These are phyloP conservation scores for Neodontobutis hainanensis DNA, from an alignment of 2,113 vertebrate species.

Conservation along the genomic window DNA sequence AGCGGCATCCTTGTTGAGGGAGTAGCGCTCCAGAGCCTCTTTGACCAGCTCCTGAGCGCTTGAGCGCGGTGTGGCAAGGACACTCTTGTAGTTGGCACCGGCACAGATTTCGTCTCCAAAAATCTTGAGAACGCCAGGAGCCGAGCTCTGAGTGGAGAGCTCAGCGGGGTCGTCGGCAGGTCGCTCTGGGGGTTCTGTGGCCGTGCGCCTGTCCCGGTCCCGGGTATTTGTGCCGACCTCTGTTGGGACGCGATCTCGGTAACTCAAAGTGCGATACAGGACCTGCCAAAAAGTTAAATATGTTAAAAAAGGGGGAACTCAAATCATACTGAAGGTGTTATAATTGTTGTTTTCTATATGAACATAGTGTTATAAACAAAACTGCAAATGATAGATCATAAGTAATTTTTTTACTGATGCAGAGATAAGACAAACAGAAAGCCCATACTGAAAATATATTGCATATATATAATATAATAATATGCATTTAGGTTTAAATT, in stretches of 20 bases:
- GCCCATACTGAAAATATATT: no score
- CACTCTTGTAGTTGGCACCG: constrained; percentile 95
- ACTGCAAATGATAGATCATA: no score
- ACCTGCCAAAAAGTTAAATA: constrained; percentile 61
- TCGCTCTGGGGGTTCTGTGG: constrained; percentile 71
- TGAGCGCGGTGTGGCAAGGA: constrained; percentile 89
- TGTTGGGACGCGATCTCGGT: constrained; percentile 82
- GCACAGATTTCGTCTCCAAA: constrained; percentile 91
- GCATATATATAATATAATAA: no score
- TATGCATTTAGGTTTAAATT: no score
- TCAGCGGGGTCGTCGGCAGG: constrained; percentile 87
- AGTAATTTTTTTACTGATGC: no score
- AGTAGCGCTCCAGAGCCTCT: constrained; percentile 92
- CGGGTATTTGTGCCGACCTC: constrained; percentile 70
- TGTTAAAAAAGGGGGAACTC: not conserved
- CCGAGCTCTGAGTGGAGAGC: constrained; percentile 92
- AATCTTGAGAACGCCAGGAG: constrained; percentile 92
- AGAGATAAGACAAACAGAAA: no score
- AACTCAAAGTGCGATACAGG: constrained; percentile 90
- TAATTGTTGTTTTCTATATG: no score
- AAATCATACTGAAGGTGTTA: no score
- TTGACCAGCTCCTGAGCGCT: constrained; percentile 90
- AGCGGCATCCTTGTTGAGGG: constrained; percentile 82
- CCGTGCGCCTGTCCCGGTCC: constrained; percentile 70
- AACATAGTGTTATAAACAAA: no score